Evolutionary conservation across 2,797 vertebrate genomes (phyloP).

Genomic region (Crenichthys baileyi): DNA sequence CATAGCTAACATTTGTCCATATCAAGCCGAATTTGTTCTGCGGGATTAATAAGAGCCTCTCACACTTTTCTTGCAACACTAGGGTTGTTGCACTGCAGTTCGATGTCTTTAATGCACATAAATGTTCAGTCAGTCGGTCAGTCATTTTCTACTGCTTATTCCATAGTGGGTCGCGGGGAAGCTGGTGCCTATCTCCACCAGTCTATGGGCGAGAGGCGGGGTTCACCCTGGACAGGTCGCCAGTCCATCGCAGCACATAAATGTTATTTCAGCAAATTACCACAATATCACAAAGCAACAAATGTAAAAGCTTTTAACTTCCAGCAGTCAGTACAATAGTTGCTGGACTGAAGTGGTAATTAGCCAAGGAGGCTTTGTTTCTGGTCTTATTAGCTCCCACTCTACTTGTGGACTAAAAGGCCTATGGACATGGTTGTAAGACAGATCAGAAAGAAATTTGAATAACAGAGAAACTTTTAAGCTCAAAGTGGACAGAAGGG

Average conservation of each 20-base stretch:
- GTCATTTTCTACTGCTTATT: too few species aligned
- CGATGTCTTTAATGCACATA: too few species aligned
- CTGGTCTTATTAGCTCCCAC: conserved; percentile 7
- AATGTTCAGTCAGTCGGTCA: too few species aligned
- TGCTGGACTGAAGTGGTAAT: neutral
- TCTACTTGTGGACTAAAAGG: neutral
- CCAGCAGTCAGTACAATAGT: neutral
- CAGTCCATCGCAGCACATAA: too few species aligned
- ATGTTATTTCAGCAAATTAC: too few species aligned
- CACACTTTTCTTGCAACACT: too few species aligned
- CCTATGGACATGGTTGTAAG: neutral
- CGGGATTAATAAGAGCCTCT: neutral
- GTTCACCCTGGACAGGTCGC: too few species aligned
- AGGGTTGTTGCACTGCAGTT: neutral
- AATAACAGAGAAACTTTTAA: conserved; percentile 8
- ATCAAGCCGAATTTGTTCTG: neutral
- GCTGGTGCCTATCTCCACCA: too few species aligned
- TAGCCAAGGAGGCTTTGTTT: neutral
- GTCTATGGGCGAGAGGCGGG: too few species aligned
- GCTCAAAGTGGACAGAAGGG: conserved; percentile 23
- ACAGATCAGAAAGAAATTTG: conserved; percentile 2
- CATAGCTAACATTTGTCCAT: neutral
- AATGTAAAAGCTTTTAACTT: neutral
- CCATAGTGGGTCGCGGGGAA: too few species aligned
- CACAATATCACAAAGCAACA: neutral